Percentiles rank a stretch among this genome's conserved stretches.
Evolutionary conservation across 2,888 invertebrate species (phyloP).

Genomic region (Drosophila longiperda): DNA sequence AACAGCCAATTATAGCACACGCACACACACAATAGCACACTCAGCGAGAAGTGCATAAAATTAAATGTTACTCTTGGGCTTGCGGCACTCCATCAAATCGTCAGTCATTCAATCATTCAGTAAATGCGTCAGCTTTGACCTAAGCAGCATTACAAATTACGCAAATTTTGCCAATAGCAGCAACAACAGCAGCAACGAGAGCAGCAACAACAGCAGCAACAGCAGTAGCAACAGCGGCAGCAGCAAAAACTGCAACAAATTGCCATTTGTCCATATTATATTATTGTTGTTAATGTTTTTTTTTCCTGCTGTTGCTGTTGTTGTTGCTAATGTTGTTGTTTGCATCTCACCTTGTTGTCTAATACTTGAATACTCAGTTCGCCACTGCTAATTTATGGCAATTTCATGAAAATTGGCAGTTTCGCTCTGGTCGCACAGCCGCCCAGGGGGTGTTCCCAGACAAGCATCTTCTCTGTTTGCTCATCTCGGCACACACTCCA

Average conservation of each 20-base stretch:
- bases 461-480: constrained; percentile 43
- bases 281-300: constrained; percentile 18
- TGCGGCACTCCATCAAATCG: constrained; percentile 46
- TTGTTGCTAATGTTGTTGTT: constrained; percentile 37
- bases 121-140: constrained; percentile 51
- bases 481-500: constrained; percentile 27
- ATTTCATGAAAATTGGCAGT: constrained; percentile 68
- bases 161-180: constrained; percentile 74
- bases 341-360: constrained; percentile 68
- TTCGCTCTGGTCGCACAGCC: constrained; percentile 26
- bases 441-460: constrained; percentile 47
- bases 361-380: constrained; percentile 44
- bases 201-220: constrained; percentile 28
- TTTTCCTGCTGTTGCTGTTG: constrained; percentile 26
- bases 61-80: constrained; percentile 64
- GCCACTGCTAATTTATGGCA: constrained; percentile 71
- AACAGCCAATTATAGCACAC: constrained; percentile 72
- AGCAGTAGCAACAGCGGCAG: constrained; percentile 49
- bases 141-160: constrained; percentile 67
- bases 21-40: constrained; percentile 19
- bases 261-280: constrained; percentile 58
- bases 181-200: constrained; percentile 1
- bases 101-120: constrained; percentile 40
- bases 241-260: constrained; percentile 32
- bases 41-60: constrained; percentile 69